A percentile compares a stretch with the other conserved stretches of the same genome.
Conservation (phyloP, 2,888 invertebrate genomes). For the Ichneumon xanthorius region DNA sequence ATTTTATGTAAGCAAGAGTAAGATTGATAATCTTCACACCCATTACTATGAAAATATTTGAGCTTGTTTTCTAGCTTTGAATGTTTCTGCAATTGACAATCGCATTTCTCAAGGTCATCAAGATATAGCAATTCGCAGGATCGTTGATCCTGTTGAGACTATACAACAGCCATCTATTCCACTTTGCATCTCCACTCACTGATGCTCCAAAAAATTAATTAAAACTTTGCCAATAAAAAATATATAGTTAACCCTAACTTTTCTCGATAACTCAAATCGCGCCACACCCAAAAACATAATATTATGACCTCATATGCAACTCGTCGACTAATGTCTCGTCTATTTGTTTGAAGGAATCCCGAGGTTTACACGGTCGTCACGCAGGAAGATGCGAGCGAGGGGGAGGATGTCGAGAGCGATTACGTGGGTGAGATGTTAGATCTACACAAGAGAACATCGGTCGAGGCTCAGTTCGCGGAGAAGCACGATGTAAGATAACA, state of each 20-base stretch:
- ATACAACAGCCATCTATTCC: not conserved
- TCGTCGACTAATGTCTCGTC: not conserved
- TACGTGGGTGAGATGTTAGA: constrained; percentile 80
- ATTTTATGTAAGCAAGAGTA: too few species aligned
- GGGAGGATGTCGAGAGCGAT: constrained; percentile 79
- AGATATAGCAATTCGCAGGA: not conserved
- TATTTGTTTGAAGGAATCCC: constrained; percentile 76
- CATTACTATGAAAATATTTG: not conserved
- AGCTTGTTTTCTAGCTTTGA: not conserved
- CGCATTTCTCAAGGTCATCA: not conserved
- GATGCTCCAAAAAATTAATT: not conserved
- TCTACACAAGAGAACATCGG: constrained; percentile 76
- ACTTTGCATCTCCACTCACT: not conserved
- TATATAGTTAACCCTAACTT: not conserved
- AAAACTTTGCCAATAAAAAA: not conserved
- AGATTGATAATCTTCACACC: too few species aligned
- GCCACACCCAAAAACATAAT: too few species aligned
- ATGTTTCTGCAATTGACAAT: not conserved
- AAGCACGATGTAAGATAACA: constrained; percentile 80
- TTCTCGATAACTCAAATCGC: not conserved
- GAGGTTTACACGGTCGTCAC: constrained; percentile 78
- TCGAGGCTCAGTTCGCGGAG: constrained; percentile 78
- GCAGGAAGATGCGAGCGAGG: constrained; percentile 85
- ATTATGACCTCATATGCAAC: not conserved
- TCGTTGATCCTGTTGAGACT: not conserved